Evolutionary conservation across 2,113 vertebrate genomes (phyloP).

Genomic region (Gyps fulvus): DNA sequence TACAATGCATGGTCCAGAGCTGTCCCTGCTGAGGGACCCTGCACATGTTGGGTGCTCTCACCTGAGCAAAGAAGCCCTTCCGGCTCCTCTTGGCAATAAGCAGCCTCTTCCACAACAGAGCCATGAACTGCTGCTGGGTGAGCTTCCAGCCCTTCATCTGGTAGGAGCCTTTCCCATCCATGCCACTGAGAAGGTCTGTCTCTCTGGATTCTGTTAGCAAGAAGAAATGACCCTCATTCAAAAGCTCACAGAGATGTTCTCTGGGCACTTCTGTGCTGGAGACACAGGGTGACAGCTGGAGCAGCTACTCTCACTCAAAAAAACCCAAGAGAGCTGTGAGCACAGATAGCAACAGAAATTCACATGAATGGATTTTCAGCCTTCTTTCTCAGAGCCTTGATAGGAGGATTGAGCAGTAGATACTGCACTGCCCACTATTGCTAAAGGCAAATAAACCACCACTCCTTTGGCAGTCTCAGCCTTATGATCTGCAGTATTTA

Average conservation of each 20-base stretch:
- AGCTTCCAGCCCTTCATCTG: slow-evolving; percentile 90
- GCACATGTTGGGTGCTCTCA: slow-evolving; percentile 50
- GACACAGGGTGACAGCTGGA: not conserved
- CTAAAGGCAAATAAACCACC: not conserved
- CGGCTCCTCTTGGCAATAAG: slow-evolving; percentile 90
- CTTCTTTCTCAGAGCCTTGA: not conserved
- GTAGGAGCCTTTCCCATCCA: slow-evolving; percentile 89
- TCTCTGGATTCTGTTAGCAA: slow-evolving; percentile 81
- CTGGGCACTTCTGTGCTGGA: not conserved
- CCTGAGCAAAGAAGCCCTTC: slow-evolving; percentile 98
- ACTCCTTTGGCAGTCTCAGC: not conserved
- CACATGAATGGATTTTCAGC: not conserved
- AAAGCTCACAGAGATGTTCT: not conserved
- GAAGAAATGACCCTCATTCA: not conserved
- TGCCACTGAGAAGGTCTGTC: slow-evolving; percentile 84
- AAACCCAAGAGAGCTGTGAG: rapidly evolving
- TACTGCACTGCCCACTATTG: not conserved
- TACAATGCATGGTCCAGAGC: not conserved
- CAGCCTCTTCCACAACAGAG: slow-evolving; percentile 93
- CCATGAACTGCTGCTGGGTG: slow-evolving; percentile 89
- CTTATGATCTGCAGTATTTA: not conserved
- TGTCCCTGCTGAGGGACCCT: not conserved
- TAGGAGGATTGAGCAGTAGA: not conserved
- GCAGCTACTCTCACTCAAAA: not conserved
- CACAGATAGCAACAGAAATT: not conserved